Evolutionary conservation across 2,113 vertebrate species (phyloP).

Genomic region (Pedionomus torquatus): DNA sequence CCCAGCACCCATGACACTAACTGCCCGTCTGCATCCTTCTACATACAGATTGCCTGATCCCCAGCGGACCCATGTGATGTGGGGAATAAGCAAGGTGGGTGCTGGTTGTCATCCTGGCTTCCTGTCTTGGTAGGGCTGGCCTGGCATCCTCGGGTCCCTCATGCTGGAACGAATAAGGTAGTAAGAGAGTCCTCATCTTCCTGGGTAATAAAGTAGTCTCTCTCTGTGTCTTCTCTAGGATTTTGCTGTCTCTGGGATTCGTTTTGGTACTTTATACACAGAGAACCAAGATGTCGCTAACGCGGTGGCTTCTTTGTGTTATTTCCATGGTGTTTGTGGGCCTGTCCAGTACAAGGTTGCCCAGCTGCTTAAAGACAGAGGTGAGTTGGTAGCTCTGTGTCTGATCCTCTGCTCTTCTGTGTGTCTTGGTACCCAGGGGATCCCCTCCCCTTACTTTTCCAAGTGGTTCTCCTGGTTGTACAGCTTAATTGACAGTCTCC

Average conservation of each 20-base stretch:
- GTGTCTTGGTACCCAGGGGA: background rate
- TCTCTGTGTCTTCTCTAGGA: constrained; percentile 78
- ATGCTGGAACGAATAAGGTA: background rate
- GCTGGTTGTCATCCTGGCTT: background rate
- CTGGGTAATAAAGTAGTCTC: background rate
- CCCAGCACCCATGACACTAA: constrained; percentile 56
- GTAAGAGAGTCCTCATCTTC: background rate
- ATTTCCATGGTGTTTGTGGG: constrained; percentile 88
- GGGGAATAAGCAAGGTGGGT: constrained; percentile 92
- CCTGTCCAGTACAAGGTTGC: constrained; percentile 87
- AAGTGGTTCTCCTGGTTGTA: background rate
- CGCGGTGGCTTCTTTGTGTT: constrained; percentile 84
- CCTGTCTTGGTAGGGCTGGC: background rate
- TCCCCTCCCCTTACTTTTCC: background rate
- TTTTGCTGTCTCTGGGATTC: constrained; percentile 89
- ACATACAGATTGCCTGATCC: constrained; percentile 91
- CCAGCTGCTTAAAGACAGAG: constrained; percentile 86
- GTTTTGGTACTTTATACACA: constrained; percentile 89
- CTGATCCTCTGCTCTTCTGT: background rate
- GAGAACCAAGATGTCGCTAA: constrained; percentile 86
- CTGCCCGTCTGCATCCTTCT: constrained; percentile 60
- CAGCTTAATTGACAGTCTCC: background rate
- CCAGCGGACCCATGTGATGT: constrained; percentile 94
- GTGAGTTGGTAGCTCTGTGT: constrained; percentile 63
- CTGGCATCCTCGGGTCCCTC: background rate